Evolutionary conservation across 2,888 invertebrate species (phyloP).

Genomic region (Drosophila nr. perissopoda): DNA sequence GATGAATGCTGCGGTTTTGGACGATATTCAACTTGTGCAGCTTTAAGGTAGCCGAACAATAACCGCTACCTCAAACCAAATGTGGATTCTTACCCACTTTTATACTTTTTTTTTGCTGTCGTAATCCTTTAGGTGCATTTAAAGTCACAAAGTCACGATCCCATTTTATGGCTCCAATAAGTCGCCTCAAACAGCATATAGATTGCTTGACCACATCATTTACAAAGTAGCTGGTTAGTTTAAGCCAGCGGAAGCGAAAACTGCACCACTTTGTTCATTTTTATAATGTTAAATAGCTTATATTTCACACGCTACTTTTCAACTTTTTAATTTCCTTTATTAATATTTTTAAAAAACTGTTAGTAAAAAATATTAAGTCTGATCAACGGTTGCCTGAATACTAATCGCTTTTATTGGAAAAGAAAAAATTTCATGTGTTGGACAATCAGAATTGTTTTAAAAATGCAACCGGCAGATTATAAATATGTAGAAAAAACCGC

Average conservation of each 20-base stretch:
- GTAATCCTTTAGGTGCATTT: conserved; percentile 42
- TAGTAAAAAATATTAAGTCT: neutral
- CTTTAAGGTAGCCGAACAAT: conserved; percentile 37
- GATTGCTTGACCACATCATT: conserved; percentile 14
- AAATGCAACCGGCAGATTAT: neutral
- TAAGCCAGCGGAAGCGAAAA: no score
- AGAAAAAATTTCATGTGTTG: neutral
- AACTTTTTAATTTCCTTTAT: neutral
- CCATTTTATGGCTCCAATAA: conserved; percentile 31
- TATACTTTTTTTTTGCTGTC: conserved; percentile 12
- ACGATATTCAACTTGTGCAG: conserved; percentile 49
- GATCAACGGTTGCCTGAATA: neutral
- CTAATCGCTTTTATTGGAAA: neutral
- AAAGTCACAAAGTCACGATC: conserved; percentile 37
- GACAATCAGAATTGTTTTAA: neutral
- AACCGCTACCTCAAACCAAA: conserved; percentile 11
- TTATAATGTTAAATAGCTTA: neutral
- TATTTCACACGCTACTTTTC: neutral
- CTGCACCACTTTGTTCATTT: conserved; percentile 47
- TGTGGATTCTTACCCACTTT: neutral
- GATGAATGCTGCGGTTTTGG: conserved; percentile 65
- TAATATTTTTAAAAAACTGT: neutral
- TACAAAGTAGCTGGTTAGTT: conserved; percentile 31
- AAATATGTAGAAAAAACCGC: neutral
- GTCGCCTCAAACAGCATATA: conserved; percentile 19